A percentile compares a stretch with the other conserved stretches of the same genome.
phyloP scores from a whole-genome alignment of 2,888 invertebrate genomes.

The Teleogryllus oceanicus region DNA sequence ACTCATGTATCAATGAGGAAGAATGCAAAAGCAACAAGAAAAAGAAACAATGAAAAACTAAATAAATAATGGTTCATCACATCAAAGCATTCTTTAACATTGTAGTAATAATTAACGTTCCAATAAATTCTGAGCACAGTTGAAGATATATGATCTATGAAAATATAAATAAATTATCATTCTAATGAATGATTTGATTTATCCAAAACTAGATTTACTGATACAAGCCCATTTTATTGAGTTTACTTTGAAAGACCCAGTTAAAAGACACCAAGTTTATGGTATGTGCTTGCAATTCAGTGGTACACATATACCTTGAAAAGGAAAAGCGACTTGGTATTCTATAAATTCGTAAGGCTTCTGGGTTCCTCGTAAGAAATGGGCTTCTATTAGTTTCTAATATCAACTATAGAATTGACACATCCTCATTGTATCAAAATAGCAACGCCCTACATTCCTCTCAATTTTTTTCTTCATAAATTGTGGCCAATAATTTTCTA shows the following conservation, averaged over 20 bases:
- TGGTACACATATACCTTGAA: background rate
- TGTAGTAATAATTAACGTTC: background rate
- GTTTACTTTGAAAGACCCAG: background rate
- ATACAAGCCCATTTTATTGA: background rate
- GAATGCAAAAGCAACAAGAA: no score
- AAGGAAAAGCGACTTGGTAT: background rate
- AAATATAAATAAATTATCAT: constrained; percentile 11
- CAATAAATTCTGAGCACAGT: constrained; percentile 8
- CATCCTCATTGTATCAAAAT: constrained; percentile 18
- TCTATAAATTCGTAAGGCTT: background rate
- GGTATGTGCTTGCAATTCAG: background rate
- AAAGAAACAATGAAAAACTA: no score
- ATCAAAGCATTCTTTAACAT: no score
- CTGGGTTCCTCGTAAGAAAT: background rate
- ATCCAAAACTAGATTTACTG: constrained; percentile 18
- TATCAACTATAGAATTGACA: constrained; percentile 11
- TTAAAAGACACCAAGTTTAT: background rate
- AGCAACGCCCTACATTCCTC: constrained; percentile 12
- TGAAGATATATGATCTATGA: constrained; percentile 18
- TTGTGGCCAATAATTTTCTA: constrained; percentile 5
- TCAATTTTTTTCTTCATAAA: background rate
- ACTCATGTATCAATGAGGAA: no score
- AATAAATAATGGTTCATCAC: no score
- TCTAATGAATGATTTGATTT: constrained; percentile 9
- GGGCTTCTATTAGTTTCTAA: constrained; percentile 2